A percentile compares a stretch with the other conserved stretches of the same genome.
Conservation (phyloP, 2,113 vertebrate genomes). For the Brienomyrus brachyistius region DNA sequence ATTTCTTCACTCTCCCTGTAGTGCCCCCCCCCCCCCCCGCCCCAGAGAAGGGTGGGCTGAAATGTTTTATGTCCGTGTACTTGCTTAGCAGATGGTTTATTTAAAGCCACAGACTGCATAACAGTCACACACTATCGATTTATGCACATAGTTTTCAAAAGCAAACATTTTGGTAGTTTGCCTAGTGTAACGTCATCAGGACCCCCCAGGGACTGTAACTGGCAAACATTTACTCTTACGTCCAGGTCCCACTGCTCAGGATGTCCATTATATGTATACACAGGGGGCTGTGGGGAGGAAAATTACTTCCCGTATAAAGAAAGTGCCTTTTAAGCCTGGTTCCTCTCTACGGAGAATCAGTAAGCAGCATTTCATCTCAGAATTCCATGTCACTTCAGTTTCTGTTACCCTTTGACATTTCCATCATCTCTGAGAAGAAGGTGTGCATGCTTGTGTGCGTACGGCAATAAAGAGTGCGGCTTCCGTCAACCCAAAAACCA, state of each 20-base stretch:
- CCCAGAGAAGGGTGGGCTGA: not conserved
- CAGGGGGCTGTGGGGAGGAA: not conserved
- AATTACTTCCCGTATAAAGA: not conserved
- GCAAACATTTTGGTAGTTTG: not conserved
- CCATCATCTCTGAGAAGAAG: not conserved
- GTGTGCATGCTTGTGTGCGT: not conserved
- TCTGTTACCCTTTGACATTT: constrained; percentile 4
- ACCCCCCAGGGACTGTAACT: not conserved
- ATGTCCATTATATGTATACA: not conserved
- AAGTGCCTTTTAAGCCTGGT: not conserved
- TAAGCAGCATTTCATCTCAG: not conserved
- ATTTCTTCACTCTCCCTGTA: not conserved
- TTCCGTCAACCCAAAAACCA: not conserved
- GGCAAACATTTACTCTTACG: not conserved
- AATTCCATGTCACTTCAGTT: not conserved
- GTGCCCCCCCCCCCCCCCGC: not conserved
- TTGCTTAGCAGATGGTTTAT: not conserved
- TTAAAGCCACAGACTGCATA: not conserved
- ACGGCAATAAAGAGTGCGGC: not conserved
- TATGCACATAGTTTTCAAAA: not conserved
- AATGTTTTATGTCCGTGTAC: not conserved
- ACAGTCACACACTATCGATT: not conserved
- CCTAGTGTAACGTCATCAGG: not conserved
- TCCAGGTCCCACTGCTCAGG: not conserved
- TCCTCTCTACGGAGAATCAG: not conserved